Conservation (phyloP, 2,888 invertebrate species). For the Limnephilus auricula region DNA sequence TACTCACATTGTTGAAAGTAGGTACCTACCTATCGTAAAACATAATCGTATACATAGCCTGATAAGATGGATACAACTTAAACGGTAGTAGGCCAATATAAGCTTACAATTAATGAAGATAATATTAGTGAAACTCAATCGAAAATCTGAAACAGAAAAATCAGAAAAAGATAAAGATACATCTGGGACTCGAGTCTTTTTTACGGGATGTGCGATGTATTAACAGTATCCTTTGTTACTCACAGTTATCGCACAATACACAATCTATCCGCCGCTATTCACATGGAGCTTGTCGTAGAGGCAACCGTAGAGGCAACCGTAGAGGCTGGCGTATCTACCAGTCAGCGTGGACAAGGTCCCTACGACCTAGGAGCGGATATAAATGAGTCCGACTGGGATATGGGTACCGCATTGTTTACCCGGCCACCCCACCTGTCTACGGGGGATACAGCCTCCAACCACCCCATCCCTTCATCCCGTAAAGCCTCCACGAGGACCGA, state of each 20-base stretch:
- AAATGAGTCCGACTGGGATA: conserved; percentile 43
- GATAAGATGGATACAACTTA: no score
- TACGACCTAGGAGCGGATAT: conserved; percentile 22
- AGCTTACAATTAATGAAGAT: no score
- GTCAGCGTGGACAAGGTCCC: conserved; percentile 30
- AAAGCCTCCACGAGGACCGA: neutral
- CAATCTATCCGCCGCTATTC: neutral
- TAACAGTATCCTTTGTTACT: neutral
- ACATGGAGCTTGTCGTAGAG: neutral
- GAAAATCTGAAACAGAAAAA: no score
- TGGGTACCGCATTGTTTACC: conserved; percentile 46
- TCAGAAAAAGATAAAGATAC: no score
- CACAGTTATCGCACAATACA: neutral
- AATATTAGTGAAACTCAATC: no score
- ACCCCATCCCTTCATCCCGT: neutral
- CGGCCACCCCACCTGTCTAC: conserved; percentile 34
- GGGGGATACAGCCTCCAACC: conserved; percentile 20
- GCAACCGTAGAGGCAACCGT: neutral
- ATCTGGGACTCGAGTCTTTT: no score
- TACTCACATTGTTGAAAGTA: no score
- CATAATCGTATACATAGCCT: no score
- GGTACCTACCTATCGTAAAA: no score
- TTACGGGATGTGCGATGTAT: no score
- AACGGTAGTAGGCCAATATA: no score
- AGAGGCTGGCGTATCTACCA: no score